A percentile compares a stretch with the other conserved stretches of the same genome.
These are phyloP conservation scores for Rhadina sibilatrix DNA, from an alignment of 2,113 vertebrate genomes.

Conservation along the genomic window DNA sequence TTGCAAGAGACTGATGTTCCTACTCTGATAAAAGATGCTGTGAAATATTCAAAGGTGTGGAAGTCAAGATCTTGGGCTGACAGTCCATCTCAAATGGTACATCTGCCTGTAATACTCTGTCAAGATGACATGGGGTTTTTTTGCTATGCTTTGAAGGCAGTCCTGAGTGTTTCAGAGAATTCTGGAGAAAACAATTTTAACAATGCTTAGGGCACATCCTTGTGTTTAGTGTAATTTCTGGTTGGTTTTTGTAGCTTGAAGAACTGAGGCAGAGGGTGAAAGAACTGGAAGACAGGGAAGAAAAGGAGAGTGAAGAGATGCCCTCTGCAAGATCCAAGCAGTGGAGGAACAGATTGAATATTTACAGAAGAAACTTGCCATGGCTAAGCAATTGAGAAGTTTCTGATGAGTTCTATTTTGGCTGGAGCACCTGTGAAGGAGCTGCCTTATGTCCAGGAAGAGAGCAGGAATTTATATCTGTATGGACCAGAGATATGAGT, in stretches of 20 bases:
- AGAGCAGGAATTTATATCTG: not conserved
- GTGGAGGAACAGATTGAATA: too few species aligned
- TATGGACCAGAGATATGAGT: not conserved
- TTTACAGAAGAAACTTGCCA: too few species aligned
- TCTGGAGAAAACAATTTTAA: not conserved
- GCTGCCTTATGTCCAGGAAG: not conserved
- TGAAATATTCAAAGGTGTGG: not conserved
- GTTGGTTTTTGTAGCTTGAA: conserved; percentile 15
- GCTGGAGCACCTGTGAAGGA: not conserved
- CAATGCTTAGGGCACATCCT: not conserved
- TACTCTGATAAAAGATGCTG: not conserved
- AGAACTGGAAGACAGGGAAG: too few species aligned
- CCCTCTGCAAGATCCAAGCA: too few species aligned
- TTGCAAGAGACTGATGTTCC: not conserved
- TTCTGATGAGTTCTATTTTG: not conserved
- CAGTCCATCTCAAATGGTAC: not conserved
- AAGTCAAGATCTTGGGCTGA: not conserved
- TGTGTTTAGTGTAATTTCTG: not conserved
- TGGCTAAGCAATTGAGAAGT: conserved; percentile 86
- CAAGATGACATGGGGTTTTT: not conserved
- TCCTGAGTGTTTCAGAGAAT: not conserved
- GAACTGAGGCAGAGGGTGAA: too few species aligned
- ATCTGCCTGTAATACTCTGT: not conserved
- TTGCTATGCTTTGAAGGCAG: not conserved
- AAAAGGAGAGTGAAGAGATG: too few species aligned